Conservation (phyloP, 2,113 vertebrate species). For the Sebastes fasciatus region DNA sequence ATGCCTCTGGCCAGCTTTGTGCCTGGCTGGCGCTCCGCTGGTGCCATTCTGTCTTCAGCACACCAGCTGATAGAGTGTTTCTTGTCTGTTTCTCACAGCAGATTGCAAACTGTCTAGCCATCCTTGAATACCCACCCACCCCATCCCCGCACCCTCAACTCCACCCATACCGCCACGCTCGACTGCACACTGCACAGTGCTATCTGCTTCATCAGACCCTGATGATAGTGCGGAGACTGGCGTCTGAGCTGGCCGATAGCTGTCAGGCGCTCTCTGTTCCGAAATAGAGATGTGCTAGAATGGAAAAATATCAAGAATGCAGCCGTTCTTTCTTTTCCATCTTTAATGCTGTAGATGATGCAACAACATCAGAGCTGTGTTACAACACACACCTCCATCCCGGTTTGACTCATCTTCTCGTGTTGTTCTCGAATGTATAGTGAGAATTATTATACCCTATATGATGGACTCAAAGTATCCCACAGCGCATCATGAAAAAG, state of each 20-base stretch:
- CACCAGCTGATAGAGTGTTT: constrained; percentile 72
- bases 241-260: constrained; percentile 73
- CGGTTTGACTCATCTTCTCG: background rate
- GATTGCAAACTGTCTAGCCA: constrained; percentile 71
- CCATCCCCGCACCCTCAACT: constrained; percentile 52
- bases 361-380: constrained; percentile 22
- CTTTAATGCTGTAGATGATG: constrained; percentile 19
- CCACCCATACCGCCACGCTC: constrained; percentile 72
- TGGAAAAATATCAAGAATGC: constrained; percentile 45
- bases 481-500: too few relatives aligned
- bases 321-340: constrained; percentile 15
- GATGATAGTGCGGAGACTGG: constrained; percentile 79
- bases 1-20: constrained; percentile 70
- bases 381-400: constrained; percentile 4
- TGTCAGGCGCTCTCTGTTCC: constrained; percentile 63
- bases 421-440: too few relatives aligned
- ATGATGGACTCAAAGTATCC: too few relatives aligned
- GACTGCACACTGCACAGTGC: constrained; percentile 67
- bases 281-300: constrained; percentile 65
- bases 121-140: constrained; percentile 52
- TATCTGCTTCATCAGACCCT: constrained; percentile 79
- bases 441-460: too few relatives aligned
- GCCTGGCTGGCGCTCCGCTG: constrained; percentile 70
- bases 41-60: constrained; percentile 82
- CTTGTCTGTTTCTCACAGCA: constrained; percentile 79